Conservation (phyloP, 1,140 invertebrate genomes). For the Lepidurus apus region DNA sequence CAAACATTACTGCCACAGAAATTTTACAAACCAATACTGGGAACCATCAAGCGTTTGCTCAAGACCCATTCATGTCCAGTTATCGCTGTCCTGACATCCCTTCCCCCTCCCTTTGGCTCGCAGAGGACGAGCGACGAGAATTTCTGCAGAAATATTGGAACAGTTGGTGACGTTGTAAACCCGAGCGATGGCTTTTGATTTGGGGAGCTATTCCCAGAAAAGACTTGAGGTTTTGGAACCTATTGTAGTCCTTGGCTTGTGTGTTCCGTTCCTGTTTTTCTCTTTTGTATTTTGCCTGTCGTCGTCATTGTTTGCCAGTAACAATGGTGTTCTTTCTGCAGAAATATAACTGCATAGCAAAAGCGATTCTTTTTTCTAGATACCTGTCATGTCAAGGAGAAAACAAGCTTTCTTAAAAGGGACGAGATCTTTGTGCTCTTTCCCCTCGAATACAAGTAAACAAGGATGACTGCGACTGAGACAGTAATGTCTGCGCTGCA, state of each 20-base stretch:
- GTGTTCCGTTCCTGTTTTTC: background rate
- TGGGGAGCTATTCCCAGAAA: background rate
- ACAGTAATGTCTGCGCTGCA: background rate
- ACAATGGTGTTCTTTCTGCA: background rate
- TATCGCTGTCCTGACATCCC: too few relatives aligned
- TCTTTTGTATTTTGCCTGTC: background rate
- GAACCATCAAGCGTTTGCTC: too few relatives aligned
- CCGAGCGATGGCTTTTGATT: too few relatives aligned
- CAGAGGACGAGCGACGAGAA: too few relatives aligned
- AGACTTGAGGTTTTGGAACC: background rate
- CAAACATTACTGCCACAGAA: too few relatives aligned
- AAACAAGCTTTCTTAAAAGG: constrained; percentile 13
- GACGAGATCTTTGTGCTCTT: background rate
- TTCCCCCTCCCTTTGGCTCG: too few relatives aligned
- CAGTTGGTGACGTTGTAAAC: too few relatives aligned
- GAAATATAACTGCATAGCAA: background rate
- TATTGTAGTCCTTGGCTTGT: background rate
- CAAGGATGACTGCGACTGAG: background rate
- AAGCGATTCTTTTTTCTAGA: background rate
- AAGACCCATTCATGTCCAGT: too few relatives aligned
- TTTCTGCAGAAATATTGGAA: too few relatives aligned
- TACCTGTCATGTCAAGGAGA: constrained; percentile 9
- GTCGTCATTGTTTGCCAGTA: constrained; percentile 2
- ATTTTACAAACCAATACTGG: too few relatives aligned
- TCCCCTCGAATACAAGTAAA: background rate